Base-by-base conservation (phyloP, 1,140 invertebrate genomes). In the Heliconius eleuchia region DNA sequence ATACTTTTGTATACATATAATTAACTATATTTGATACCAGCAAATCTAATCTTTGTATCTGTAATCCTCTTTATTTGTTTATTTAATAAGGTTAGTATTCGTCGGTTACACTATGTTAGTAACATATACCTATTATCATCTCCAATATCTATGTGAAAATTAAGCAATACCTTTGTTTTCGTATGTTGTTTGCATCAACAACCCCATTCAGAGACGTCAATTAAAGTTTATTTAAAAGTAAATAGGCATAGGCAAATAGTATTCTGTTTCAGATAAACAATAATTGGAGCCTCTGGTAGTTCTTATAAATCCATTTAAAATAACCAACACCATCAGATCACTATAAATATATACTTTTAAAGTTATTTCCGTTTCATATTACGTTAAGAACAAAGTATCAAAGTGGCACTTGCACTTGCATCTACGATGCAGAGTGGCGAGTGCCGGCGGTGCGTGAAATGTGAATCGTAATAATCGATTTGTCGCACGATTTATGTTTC, bases 401-500 rank as follows among this genome's bases (percentile, higher is more conserved):
- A 13, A 11, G 13, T 46, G 9, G 13, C 27, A 66, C 60, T 66
- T 16, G 60, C 60, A 27, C 60, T 23, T 0, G 34, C 34, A 37
- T 9, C n/a, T 66, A 23, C 60, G 3, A 9, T 66, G 19, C 18
- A n/a, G n/a, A n/a, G 55, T 23, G 55, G 19, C 55, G 60, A 30
- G 27, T 30, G 60, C 60, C 30, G 73, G 78, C 73, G 19, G 57
- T 19, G 73, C 60, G 73, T 79, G 73, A 70, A 76, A 78, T 74
- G 73, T 71, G 73, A 39, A 71, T 50, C 34, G 74, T 27, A 52
- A 71, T 74, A 73, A 80, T 80, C 78, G 78, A 80, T 80, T 80
- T 82, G 71, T 78, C 74, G 76, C 78, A 75, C 71, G 76, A 76
- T 80, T 73, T 57, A 72, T 76, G 60, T 76, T n/a, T 66, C 27